These are phyloP conservation scores for Leptestheria dahalacensis DNA, from an alignment of 1,140 invertebrate species.

Conservation along the genomic window DNA sequence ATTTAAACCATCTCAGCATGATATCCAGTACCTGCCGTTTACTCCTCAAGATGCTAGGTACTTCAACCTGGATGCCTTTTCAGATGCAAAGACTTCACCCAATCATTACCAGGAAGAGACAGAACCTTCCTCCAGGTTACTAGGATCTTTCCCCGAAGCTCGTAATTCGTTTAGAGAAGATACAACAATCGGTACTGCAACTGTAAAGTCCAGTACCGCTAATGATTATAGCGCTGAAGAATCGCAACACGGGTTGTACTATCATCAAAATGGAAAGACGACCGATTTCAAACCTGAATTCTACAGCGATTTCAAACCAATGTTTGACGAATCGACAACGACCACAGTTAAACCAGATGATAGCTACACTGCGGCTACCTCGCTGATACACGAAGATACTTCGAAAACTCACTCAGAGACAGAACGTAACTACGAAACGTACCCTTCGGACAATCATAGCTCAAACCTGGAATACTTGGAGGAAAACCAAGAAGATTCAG, in stretches of 20 bases:
- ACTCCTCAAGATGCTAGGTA: slow-evolving; percentile 1
- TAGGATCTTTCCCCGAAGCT: background rate
- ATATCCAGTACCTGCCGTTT: background rate
- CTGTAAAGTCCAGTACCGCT: background rate
- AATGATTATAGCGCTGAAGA: background rate
- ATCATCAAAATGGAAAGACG: background rate
- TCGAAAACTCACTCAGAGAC: background rate
- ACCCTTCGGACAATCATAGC: too few species aligned
- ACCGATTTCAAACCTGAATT: background rate
- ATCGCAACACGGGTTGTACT: background rate
- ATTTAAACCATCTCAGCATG: background rate
- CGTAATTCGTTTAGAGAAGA: background rate
- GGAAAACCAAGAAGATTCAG: too few species aligned
- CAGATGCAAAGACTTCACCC: background rate
- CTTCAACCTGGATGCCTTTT: background rate
- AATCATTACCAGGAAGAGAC: background rate
- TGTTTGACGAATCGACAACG: too few species aligned
- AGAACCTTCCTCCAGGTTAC: background rate
- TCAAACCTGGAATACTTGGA: too few species aligned
- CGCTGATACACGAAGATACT: background rate
- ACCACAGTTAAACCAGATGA: background rate
- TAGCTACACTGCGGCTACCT: background rate
- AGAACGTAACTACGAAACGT: too few species aligned
- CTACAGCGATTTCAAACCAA: background rate
- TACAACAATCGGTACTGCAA: background rate